These are phyloP conservation scores for Musca domestica DNA, from an alignment of 1,140 invertebrate species.

Conservation along the genomic window DNA sequence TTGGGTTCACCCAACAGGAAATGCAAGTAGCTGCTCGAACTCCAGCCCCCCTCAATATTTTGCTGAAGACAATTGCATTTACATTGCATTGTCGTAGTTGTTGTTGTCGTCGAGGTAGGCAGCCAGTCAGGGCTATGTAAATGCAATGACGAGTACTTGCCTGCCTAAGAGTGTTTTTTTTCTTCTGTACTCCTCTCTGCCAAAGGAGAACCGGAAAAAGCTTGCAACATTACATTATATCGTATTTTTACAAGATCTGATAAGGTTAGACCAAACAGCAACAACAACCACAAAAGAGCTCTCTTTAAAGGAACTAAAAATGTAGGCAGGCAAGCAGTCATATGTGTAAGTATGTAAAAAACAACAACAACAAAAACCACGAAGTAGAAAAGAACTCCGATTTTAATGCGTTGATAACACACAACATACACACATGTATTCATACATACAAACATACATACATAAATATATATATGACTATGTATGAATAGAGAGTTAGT, in stretches of 20 bases:
- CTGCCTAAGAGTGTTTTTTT: no score
- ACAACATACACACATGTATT: neutral
- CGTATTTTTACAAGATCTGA: constrained; percentile 52
- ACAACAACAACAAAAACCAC: no score
- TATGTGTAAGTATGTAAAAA: neutral
- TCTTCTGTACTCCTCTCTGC: neutral
- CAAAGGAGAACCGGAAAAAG: constrained; percentile 20
- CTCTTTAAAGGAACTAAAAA: neutral
- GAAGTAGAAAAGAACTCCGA: constrained; percentile 7
- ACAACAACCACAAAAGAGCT: neutral
- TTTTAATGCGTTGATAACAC: constrained; percentile 21
- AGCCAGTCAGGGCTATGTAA: no score
- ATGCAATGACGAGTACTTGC: no score
- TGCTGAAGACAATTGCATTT: no score
- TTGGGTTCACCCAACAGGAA: no score
- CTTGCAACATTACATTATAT: constrained; percentile 21
- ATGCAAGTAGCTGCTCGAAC: no score
- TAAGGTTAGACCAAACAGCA: constrained; percentile 42
- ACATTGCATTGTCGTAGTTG: no score
- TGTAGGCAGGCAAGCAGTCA: constrained; percentile 3
- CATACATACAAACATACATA: neutral
- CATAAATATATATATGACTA: neutral
- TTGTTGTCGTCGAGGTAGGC: no score
- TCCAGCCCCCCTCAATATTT: no score
- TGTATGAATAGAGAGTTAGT: neutral